A percentile compares a stretch with the other conserved stretches of the same genome.
Evolutionary conservation across 1,140 invertebrate genomes (phyloP).

Genomic region (Aphis gossypii): DNA sequence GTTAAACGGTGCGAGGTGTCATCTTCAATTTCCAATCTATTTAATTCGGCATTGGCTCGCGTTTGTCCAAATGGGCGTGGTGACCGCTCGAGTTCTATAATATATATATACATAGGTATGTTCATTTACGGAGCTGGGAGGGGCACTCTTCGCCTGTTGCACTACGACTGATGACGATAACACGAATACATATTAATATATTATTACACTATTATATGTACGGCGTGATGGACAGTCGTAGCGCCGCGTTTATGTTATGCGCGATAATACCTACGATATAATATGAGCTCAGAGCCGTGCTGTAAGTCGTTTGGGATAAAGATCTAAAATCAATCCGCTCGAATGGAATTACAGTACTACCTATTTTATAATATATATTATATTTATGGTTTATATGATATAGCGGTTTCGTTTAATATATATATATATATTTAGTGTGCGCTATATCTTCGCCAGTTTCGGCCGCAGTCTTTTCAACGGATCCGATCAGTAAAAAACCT

Average conservation of each 20-base stretch:
- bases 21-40: constrained; percentile 28
- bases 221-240: not conserved
- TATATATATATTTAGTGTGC: not conserved
- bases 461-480: not conserved
- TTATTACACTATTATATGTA: not conserved
- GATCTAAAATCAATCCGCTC: not conserved
- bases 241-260: not conserved
- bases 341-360: not conserved
- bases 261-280: not conserved
- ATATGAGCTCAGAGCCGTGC: not conserved
- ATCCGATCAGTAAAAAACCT: not conserved
- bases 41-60: constrained; percentile 51
- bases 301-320: not conserved
- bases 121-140: not conserved
- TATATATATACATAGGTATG: too few relatives aligned
- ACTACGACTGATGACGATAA: not conserved
- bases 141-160: not conserved
- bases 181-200: not conserved
- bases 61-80: constrained; percentile 36
- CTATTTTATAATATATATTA: not conserved
- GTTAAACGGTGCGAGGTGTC: constrained; percentile 29
- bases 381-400: not conserved
- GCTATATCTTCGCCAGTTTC: not conserved
- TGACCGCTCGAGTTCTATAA: not conserved
- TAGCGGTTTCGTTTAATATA: not conserved